Evolutionary conservation across 2,113 vertebrate species (phyloP).

Genomic region (Hystrix brachyura): DNA sequence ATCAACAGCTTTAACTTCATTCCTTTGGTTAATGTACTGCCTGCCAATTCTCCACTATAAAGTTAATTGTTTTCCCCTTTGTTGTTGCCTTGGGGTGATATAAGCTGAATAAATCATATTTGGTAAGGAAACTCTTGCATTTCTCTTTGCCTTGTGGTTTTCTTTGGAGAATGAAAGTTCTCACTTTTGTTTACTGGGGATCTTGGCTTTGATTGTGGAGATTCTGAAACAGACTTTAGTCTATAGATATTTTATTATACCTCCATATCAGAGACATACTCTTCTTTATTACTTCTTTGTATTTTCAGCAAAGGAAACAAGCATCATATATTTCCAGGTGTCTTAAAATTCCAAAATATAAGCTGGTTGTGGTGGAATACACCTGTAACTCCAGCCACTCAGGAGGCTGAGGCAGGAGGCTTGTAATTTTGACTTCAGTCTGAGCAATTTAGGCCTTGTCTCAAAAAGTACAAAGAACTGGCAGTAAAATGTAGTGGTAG

Average conservation of each 20-base stretch:
- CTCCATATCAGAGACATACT: neutral
- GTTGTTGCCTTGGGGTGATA: neutral
- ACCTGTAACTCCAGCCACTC: too few relatives aligned
- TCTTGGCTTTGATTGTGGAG: neutral
- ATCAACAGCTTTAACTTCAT: neutral
- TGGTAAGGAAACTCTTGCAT: neutral
- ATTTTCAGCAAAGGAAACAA: neutral
- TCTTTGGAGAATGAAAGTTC: neutral
- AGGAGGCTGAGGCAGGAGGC: too few relatives aligned
- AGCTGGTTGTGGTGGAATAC: too few relatives aligned
- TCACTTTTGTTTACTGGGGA: neutral
- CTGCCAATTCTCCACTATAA: neutral
- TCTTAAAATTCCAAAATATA: neutral
- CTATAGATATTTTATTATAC: neutral
- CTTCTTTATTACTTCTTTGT: neutral
- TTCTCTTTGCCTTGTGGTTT: neutral
- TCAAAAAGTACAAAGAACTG: neutral
- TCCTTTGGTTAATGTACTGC: neutral
- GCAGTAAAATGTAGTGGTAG: neutral
- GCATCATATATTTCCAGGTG: neutral
- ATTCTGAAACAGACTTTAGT: neutral
- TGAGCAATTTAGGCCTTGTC: neutral
- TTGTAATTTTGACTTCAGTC: too few relatives aligned
- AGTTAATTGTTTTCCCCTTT: neutral
- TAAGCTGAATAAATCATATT: neutral